A percentile compares a stretch with the other conserved stretches of the same genome.
These are phyloP conservation scores for Drosophila trapezifrons DNA, from an alignment of 1,140 invertebrate species.

Conservation along the genomic window DNA sequence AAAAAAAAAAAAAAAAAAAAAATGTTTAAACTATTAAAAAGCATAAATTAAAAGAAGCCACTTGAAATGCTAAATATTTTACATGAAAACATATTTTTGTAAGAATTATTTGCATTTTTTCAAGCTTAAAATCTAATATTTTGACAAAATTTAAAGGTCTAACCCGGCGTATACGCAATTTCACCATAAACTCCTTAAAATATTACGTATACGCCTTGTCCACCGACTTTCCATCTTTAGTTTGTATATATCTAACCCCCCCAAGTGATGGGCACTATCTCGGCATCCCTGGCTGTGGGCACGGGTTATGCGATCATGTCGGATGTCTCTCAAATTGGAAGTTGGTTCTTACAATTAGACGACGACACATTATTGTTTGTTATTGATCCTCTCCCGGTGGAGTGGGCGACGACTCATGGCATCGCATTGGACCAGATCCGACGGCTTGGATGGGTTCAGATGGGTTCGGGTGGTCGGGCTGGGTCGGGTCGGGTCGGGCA, in stretches of 20 bases:
- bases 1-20: no score
- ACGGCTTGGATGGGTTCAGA: background rate
- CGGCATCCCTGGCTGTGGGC: background rate
- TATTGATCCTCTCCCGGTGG: slow-evolving; percentile 66
- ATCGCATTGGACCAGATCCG: slow-evolving; percentile 4
- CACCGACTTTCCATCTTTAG: no score
- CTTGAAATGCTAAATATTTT: no score
- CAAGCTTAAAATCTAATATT: background rate
- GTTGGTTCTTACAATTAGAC: slow-evolving; percentile 73
- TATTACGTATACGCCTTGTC: background rate
- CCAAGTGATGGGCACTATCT: background rate
- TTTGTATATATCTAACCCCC: background rate
- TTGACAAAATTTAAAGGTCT: no score
- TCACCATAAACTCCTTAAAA: fast-evolving
- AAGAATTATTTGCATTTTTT: background rate
- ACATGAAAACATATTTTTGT: no score
- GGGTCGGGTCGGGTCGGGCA: slow-evolving; percentile 35
- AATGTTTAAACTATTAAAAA: no score
- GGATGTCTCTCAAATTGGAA: slow-evolving; percentile 74
- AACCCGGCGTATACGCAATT: background rate
- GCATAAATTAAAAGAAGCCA: no score
- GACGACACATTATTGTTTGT: slow-evolving; percentile 57
- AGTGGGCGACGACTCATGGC: slow-evolving; percentile 46
- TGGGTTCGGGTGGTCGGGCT: slow-evolving; percentile 7
- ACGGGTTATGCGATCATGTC: slow-evolving; percentile 59